Percentiles rank a stretch among this genome's conserved stretches.
phyloP scores from a whole-genome alignment of 2,797 vertebrate genomes.

The Sebastolobus alascanus region DNA sequence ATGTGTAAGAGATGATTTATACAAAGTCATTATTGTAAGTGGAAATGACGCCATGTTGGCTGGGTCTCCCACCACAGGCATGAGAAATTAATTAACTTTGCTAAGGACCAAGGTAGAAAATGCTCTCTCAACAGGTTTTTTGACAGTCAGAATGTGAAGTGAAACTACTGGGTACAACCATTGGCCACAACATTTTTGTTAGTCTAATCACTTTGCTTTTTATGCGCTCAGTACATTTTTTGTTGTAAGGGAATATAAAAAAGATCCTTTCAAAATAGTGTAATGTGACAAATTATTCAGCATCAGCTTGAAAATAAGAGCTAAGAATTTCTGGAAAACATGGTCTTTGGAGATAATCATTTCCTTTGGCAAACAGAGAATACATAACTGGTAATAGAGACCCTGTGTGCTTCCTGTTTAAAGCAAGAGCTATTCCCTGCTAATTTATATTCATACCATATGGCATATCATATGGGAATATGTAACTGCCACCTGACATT shows the following conservation, averaged over 20 bases:
- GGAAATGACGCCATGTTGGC: conserved; percentile 12
- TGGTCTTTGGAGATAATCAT: conserved; percentile 1
- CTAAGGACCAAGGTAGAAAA: background rate
- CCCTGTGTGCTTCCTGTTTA: background rate
- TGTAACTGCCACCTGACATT: conserved; percentile 65
- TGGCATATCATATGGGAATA: conserved; percentile 70
- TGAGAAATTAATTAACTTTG: conserved; percentile 31
- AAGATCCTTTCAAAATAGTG: background rate
- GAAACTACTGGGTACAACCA: background rate
- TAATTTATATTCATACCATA: conserved; percentile 71
- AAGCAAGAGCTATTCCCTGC: conserved; percentile 18
- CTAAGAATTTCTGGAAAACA: background rate
- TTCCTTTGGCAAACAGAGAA: background rate
- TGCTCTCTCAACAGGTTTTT: background rate
- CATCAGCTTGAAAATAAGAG: background rate
- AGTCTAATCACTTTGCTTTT: conserved; percentile 4
- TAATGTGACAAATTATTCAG: background rate
- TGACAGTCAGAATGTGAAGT: background rate
- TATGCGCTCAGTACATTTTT: background rate
- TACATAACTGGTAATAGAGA: background rate
- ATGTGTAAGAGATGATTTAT: conserved; percentile 10
- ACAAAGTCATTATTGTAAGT: conserved; percentile 22
- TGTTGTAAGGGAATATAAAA: background rate
- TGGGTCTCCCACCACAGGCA: conserved; percentile 3
- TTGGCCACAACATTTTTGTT: background rate